A percentile compares a stretch with the other conserved stretches of the same genome.
phyloP scores from a whole-genome alignment of 2,113 vertebrate genomes.

The Thunnus thynnus region DNA sequence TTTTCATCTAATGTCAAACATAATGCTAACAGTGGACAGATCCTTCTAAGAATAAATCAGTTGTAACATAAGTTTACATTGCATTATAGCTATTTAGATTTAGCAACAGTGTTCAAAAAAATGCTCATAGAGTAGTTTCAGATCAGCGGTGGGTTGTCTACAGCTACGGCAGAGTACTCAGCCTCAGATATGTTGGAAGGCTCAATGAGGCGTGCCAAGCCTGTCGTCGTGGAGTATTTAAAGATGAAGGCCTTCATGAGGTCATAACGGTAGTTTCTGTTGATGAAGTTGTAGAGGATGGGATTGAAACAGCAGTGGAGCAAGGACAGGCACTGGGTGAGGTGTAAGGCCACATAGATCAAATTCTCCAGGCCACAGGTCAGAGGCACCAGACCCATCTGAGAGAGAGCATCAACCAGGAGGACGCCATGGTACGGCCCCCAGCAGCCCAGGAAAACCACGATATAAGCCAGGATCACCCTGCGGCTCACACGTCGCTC shows the following conservation, averaged over 20 bases:
- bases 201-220: conserved; percentile 92
- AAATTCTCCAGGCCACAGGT: conserved; percentile 91
- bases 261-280: conserved; percentile 94
- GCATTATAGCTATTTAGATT: conserved; percentile 32
- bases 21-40: background rate
- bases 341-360: conserved; percentile 89
- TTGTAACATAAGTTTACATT: conserved; percentile 28
- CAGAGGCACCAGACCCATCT: conserved; percentile 89
- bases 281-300: conserved; percentile 95
- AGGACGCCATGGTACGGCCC: conserved; percentile 91
- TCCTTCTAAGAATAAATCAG: conserved; percentile 36
- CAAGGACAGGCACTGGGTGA: conserved; percentile 95
- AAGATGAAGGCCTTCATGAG: conserved; percentile 98
- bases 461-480: conserved; percentile 92
- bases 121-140: conserved; percentile 47
- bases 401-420: conserved; percentile 89
- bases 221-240: conserved; percentile 94
- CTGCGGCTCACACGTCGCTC: conserved; percentile 90
- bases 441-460: conserved; percentile 95
- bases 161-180: conserved; percentile 91
- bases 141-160: conserved; percentile 86
- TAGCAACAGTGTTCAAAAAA: conserved; percentile 33
- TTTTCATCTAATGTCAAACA: conserved; percentile 25
- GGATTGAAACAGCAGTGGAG: conserved; percentile 97
- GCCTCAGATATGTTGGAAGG: conserved; percentile 89